Conservation (phyloP, 2,113 vertebrate genomes). For the Himantopus leucocephalus region DNA sequence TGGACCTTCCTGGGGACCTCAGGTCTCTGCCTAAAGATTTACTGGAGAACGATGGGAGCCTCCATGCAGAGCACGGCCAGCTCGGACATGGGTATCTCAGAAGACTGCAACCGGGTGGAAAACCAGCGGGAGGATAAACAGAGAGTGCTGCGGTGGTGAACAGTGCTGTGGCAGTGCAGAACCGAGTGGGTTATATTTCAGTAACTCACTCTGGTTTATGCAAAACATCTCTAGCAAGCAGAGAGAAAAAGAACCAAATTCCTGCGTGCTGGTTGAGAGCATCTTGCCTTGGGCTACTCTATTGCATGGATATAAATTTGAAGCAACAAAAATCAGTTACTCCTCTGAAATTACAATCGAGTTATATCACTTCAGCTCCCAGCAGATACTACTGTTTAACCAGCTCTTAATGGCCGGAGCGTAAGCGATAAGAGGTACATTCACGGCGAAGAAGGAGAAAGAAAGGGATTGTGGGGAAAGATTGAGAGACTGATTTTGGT, state of each 20-base stretch:
- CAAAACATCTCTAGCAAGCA: not conserved
- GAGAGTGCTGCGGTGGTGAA: not conserved
- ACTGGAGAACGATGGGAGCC: fast-evolving
- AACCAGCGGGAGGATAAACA: not conserved
- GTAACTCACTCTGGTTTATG: not conserved
- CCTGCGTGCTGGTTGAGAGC: not conserved
- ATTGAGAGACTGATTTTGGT: not conserved
- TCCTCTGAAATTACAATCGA: not conserved
- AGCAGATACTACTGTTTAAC: not conserved
- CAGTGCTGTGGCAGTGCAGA: not conserved
- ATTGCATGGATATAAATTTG: not conserved
- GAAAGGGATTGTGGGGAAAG: not conserved
- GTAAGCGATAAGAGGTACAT: not conserved
- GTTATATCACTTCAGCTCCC: not conserved
- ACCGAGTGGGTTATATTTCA: fast-evolving
- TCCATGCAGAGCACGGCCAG: fast-evolving
- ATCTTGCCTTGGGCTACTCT: not conserved
- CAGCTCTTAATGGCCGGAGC: not conserved
- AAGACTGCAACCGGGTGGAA: not conserved
- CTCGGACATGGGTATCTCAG: fast-evolving
- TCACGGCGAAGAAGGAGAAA: not conserved
- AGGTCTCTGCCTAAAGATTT: fast-evolving
- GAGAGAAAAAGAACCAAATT: not conserved
- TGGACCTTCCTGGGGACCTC: not conserved
- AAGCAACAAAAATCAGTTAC: not conserved